Evolutionary conservation across 2,888 invertebrate species (phyloP).

Genomic region (Agonopterix alstromeriana): DNA sequence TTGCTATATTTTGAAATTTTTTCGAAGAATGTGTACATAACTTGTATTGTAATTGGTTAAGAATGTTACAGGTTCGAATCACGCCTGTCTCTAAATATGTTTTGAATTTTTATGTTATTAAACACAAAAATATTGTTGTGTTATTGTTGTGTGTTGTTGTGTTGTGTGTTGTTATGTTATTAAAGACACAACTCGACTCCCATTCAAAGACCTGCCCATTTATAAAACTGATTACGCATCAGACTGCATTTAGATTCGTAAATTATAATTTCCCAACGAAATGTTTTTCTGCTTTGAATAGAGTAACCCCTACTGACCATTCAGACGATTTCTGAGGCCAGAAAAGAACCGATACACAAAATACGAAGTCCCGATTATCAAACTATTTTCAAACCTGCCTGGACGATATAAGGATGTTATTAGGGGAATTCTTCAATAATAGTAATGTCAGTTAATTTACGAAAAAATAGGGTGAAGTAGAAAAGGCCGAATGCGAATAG

Average conservation of each 20-base stretch:
- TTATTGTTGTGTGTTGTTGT: no score
- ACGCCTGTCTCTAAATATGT: no score
- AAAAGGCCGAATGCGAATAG: constrained; percentile 34
- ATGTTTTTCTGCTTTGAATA: constrained; percentile 33
- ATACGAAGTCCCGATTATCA: not conserved
- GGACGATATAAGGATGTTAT: not conserved
- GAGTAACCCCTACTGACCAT: constrained; percentile 35
- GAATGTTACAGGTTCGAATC: no score
- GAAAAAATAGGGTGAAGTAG: constrained; percentile 26
- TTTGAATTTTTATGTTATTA: no score
- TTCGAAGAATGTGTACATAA: no score
- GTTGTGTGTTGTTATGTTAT: no score
- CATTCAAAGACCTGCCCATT: constrained; percentile 16
- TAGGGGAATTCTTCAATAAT: not conserved
- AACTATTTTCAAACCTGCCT: not conserved
- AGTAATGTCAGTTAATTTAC: constrained; percentile 29
- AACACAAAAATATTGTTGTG: no score
- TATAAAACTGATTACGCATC: constrained; percentile 34
- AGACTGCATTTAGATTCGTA: constrained; percentile 37
- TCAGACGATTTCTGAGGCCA: constrained; percentile 38
- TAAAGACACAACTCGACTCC: constrained; percentile 5
- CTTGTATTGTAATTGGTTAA: no score
- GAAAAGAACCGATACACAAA: constrained; percentile 26
- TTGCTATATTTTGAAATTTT: no score
- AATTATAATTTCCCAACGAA: constrained; percentile 39